Percentiles rank a stretch among this genome's conserved stretches.
Evolutionary conservation across 2,888 invertebrate genomes (phyloP).

Genomic region (Pristionchus maxplancki): DNA sequence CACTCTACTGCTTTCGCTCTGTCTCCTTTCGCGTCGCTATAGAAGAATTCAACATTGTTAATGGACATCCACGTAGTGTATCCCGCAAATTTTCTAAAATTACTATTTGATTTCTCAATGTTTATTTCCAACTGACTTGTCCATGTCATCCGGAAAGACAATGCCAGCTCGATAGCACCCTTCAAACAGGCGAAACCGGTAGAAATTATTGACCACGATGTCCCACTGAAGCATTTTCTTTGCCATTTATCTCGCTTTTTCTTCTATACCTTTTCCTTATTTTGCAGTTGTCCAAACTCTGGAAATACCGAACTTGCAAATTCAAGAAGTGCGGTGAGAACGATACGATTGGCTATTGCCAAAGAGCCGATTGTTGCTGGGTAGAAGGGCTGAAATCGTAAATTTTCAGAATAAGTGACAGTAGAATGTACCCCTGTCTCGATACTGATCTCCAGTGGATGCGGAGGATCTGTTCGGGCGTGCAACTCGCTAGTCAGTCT

Average conservation of each 20-base stretch:
- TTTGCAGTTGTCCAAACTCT: background rate
- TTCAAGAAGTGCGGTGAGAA: background rate
- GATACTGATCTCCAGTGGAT: background rate
- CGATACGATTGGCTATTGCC: background rate
- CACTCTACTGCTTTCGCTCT: background rate
- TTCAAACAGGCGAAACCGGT: slow-evolving; percentile 2
- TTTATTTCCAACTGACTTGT: background rate
- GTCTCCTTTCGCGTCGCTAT: background rate
- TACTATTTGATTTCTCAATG: background rate
- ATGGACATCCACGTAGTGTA: background rate
- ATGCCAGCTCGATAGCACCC: background rate
- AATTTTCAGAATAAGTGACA: background rate
- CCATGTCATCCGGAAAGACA: background rate
- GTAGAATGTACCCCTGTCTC: background rate
- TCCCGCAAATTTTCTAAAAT: background rate
- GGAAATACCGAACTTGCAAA: background rate
- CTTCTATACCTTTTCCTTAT: background rate
- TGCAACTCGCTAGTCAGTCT: background rate
- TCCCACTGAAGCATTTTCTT: background rate
- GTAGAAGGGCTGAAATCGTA: background rate
- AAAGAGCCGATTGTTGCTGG: background rate
- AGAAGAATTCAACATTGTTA: background rate
- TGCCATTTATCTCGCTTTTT: no score
- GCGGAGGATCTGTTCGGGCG: background rate
- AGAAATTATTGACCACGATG: background rate